Conservation (phyloP, 1,140 invertebrate genomes). For the Argopecten irradians region DNA sequence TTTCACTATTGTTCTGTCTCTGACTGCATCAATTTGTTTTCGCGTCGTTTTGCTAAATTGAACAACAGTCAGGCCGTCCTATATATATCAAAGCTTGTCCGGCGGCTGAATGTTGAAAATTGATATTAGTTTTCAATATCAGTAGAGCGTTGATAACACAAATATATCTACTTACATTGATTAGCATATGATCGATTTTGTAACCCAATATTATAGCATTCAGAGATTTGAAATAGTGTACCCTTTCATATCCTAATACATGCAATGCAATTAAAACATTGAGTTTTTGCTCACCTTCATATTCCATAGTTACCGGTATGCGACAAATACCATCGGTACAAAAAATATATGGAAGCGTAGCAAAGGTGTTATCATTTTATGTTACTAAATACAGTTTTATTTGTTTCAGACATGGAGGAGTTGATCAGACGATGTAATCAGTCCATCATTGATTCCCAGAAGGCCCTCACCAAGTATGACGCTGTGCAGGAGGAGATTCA, state of each 20-base stretch:
- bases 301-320: too few species aligned
- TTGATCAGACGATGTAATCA: not conserved
- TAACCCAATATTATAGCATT: too few species aligned
- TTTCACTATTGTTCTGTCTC: not conserved
- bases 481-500: not conserved
- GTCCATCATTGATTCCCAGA: not conserved
- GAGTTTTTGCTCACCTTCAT: too few species aligned
- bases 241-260: too few species aligned
- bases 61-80: not conserved
- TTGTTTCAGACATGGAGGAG: conserved; percentile 20
- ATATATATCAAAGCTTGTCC: not conserved
- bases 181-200: too few species aligned
- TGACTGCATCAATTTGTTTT: not conserved
- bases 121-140: too few species aligned
- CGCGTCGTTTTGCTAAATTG: not conserved
- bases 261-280: too few species aligned
- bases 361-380: too few species aligned
- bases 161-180: not conserved
- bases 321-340: too few species aligned
- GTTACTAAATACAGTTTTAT: too few species aligned
- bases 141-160: not conserved
- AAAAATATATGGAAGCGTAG: too few species aligned
- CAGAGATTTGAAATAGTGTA: too few species aligned
- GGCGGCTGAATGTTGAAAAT: not conserved
- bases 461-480: not conserved